Evolutionary conservation across 2,888 invertebrate genomes (phyloP).

Genomic region (Tromatobia lineatoria): DNA sequence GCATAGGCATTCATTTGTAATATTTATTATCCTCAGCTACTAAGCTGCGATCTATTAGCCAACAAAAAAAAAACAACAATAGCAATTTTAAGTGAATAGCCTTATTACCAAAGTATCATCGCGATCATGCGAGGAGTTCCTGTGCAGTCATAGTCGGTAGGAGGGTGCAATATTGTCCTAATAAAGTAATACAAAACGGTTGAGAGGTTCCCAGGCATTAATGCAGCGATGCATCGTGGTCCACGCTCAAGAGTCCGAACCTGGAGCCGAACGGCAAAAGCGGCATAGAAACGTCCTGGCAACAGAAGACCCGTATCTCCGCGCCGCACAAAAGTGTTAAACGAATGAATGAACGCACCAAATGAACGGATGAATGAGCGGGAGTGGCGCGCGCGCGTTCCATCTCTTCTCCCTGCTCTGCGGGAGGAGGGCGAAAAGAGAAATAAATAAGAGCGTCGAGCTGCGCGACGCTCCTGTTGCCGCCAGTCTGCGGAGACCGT

Average conservation of each 20-base stretch:
- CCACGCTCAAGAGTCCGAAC: not conserved
- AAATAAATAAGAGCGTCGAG: constrained; percentile 59
- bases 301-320: constrained; percentile 83
- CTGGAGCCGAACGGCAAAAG: not conserved
- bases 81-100: not conserved
- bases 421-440: constrained; percentile 52
- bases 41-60: not conserved
- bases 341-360: constrained; percentile 81
- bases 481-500: constrained; percentile 43
- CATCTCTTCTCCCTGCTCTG: constrained; percentile 41
- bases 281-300: constrained; percentile 48
- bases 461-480: constrained; percentile 24
- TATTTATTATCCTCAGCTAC: not conserved
- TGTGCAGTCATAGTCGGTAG: not conserved
- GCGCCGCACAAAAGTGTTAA: constrained; percentile 84
- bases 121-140: not conserved
- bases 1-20: not conserved
- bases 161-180: constrained; percentile 73
- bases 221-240: constrained; percentile 44
- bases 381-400: constrained; percentile 58
- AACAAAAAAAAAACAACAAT: not conserved
- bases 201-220: constrained; percentile 80
- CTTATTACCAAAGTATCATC: not conserved
- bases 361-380: constrained; percentile 79
- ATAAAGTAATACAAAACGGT: constrained; percentile 83